phyloP scores from a whole-genome alignment of 30 jellyfish, hydroid and myxozoan genomes.

The Aurelia aurita region DNA sequence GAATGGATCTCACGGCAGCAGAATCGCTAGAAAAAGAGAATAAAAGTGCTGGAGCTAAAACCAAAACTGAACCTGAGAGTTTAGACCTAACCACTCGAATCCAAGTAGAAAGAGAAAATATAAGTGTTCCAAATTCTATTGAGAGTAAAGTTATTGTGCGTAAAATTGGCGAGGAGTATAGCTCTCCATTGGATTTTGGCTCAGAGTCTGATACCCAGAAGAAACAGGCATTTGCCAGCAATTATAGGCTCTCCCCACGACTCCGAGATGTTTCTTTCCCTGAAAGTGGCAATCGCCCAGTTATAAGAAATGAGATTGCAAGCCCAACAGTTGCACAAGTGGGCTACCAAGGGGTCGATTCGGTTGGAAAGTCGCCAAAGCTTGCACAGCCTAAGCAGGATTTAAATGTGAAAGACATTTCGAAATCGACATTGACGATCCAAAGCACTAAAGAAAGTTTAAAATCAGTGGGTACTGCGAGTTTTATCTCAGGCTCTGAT shows the following conservation, averaged over 20 bases:
- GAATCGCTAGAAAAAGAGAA: neutral
- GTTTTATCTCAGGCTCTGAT: neutral
- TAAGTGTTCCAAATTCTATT: neutral
- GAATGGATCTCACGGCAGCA: neutral
- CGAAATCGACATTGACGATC: neutral
- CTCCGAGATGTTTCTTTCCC: neutral
- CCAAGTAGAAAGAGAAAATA: conserved; percentile 23
- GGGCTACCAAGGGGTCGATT: neutral
- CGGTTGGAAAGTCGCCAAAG: neutral
- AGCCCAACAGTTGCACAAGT: neutral
- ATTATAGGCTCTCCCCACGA: neutral
- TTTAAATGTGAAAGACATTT: neutral
- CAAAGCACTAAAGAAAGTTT: neutral
- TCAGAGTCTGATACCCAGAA: neutral
- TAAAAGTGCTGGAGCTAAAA: neutral
- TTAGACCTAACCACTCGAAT: conserved; percentile 12
- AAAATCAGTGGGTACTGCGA: neutral
- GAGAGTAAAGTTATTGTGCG: conserved; percentile 69
- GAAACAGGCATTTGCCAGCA: neutral
- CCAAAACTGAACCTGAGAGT: neutral
- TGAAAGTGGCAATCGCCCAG: neutral
- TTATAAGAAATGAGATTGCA: neutral
- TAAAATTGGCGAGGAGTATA: conserved; percentile 56
- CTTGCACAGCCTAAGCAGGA: conserved; percentile 6
- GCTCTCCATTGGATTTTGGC: conserved; percentile 10